Conservation (phyloP, 2,797 vertebrate species). For the Pseudocheirus occidentalis region DNA sequence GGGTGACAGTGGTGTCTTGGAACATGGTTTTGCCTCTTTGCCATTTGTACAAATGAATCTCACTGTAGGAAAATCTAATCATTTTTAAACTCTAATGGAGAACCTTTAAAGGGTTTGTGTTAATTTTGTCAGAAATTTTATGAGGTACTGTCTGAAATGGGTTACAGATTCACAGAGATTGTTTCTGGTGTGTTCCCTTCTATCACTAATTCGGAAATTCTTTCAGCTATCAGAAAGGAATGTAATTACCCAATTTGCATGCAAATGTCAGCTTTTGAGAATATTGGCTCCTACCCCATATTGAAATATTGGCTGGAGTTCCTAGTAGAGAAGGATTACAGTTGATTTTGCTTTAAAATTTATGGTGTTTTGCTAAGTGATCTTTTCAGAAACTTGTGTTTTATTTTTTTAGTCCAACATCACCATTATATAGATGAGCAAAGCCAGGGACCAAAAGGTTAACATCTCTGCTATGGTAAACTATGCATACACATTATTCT, state of each 20-base stretch:
- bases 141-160: background rate
- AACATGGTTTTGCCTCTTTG: slow-evolving; percentile 1
- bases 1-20: background rate
- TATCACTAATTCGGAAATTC: slow-evolving; percentile 4
- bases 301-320: background rate
- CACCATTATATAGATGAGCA: background rate
- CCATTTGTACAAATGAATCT: slow-evolving; percentile 22
- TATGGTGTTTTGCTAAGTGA: slow-evolving; percentile 8
- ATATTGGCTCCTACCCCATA: background rate
- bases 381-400: slow-evolving; percentile 7
- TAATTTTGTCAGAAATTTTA: slow-evolving; percentile 17
- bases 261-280: slow-evolving; percentile 44
- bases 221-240: slow-evolving; percentile 40
- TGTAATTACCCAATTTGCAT: background rate
- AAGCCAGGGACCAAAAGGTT: background rate
- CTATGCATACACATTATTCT: background rate
- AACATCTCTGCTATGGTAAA: background rate
- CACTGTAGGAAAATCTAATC: background rate
- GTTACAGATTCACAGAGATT: slow-evolving; percentile 2
- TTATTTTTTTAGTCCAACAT: background rate
- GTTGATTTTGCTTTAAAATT: slow-evolving; percentile 2
- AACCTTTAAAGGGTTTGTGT: slow-evolving; percentile 28
- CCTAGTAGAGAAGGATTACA: slow-evolving; percentile 5
- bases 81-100: slow-evolving; percentile 6
- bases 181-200: slow-evolving; percentile 37